phyloP scores from a whole-genome alignment of 2,888 invertebrate genomes.

The Synergus umbraculus region DNA sequence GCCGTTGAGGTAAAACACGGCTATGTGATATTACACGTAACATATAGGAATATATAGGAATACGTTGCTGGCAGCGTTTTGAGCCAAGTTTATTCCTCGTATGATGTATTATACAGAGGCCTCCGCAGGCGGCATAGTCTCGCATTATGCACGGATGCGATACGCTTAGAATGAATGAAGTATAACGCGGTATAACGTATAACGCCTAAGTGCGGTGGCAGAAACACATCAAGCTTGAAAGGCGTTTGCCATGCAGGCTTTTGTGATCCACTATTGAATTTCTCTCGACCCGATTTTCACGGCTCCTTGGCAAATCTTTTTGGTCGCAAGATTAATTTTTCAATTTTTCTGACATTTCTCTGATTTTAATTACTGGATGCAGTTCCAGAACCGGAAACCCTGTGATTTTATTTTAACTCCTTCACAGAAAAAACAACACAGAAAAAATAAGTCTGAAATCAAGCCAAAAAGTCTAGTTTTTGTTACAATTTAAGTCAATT shows the following conservation, averaged over 20 bases:
- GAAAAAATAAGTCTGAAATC: no score
- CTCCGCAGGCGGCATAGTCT: slow-evolving; percentile 17
- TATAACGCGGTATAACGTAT: not conserved
- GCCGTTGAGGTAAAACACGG: slow-evolving; percentile 24
- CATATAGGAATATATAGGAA: not conserved
- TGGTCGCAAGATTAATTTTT: no score
- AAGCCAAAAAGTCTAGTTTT: no score
- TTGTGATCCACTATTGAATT: slow-evolving; percentile 27
- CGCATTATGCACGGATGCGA: slow-evolving; percentile 30
- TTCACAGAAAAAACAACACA: no score
- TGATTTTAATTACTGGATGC: no score
- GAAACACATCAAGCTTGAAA: slow-evolving; percentile 31
- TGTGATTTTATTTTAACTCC: no score
- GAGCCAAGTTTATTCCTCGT: not conserved
- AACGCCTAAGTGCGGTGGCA: slow-evolving; percentile 37
- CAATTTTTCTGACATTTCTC: no score
- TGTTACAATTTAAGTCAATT: no score
- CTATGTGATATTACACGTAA: not conserved
- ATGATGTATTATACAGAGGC: slow-evolving; percentile 16
- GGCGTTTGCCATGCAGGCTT: slow-evolving; percentile 5
- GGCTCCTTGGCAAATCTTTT: no score
- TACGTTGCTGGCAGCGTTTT: slow-evolving; percentile 30
- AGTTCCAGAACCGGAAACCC: no score
- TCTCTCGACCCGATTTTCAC: no score
- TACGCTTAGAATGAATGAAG: slow-evolving; percentile 28